Conservation (phyloP, 2,113 vertebrate genomes). For the Struthio camelus region DNA sequence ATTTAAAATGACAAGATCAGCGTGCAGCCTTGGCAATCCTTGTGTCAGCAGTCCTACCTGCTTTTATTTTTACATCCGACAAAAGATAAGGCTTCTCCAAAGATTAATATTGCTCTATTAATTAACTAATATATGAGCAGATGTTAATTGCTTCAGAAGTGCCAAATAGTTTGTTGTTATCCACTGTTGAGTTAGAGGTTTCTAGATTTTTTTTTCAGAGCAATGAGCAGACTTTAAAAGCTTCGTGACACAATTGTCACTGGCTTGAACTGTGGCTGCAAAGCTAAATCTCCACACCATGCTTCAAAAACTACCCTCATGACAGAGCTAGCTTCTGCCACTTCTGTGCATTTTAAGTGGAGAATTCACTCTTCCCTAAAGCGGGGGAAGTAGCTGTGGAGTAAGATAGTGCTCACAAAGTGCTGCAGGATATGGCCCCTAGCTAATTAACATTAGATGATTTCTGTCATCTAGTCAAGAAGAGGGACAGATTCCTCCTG, state of each 20-base stretch:
- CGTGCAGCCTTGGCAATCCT: neutral
- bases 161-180: constrained; percentile 20
- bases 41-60: neutral
- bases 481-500: neutral
- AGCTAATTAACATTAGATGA: neutral
- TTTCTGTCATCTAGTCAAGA: neutral
- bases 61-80: neutral
- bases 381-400: neutral
- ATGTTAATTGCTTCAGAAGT: constrained; percentile 40
- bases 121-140: constrained; percentile 45
- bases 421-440: neutral
- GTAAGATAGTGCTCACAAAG: neutral
- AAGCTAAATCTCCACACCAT: neutral
- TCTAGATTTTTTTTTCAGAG: neutral
- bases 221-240: neutral
- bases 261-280: neutral
- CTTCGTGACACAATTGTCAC: neutral
- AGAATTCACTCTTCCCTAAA: neutral
- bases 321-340: neutral
- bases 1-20: neutral
- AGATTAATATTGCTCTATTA: constrained; percentile 44
- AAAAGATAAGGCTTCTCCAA: neutral
- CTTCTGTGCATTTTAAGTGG: fast-evolving
- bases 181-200: neutral
- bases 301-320: neutral